Conservation (phyloP, 2,888 invertebrate genomes). For the Nipponacmea schrenckii region DNA sequence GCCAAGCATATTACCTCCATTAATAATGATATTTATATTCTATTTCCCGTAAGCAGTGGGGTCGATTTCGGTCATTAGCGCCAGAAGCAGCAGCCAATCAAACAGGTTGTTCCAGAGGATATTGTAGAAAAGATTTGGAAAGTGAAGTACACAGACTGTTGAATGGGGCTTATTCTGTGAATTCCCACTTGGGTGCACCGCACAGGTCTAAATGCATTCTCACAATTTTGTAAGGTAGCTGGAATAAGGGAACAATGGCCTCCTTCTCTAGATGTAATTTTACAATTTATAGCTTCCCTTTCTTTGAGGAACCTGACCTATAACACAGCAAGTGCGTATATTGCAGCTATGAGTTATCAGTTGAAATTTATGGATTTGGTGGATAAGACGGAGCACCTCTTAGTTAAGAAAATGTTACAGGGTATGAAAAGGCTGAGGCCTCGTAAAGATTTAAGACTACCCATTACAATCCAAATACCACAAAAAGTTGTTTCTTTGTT, state of each 20-base stretch:
- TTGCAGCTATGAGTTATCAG: neutral
- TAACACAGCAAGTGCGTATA: neutral
- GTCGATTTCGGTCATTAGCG: no score
- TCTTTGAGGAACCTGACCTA: neutral
- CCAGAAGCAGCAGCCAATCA: neutral
- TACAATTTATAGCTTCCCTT: neutral
- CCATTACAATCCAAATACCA: neutral
- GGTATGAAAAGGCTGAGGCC: neutral
- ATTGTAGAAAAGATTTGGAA: neutral
- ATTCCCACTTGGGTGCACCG: neutral
- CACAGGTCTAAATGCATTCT: neutral
- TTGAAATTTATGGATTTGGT: neutral
- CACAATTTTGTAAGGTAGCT: neutral
- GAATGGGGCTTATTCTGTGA: neutral
- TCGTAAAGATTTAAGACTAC: neutral
- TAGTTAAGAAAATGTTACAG: neutral
- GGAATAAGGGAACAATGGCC: neutral
- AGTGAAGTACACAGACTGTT: neutral
- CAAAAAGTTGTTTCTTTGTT: neutral
- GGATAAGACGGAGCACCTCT: neutral
- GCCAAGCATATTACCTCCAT: constrained; percentile 10
- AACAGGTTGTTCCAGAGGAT: neutral
- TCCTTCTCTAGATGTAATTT: neutral
- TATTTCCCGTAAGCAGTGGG: constrained; percentile 1
- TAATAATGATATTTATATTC: neutral